Evolutionary conservation across 2,797 vertebrate genomes (phyloP).

Genomic region (Anisognathus igniventris): DNA sequence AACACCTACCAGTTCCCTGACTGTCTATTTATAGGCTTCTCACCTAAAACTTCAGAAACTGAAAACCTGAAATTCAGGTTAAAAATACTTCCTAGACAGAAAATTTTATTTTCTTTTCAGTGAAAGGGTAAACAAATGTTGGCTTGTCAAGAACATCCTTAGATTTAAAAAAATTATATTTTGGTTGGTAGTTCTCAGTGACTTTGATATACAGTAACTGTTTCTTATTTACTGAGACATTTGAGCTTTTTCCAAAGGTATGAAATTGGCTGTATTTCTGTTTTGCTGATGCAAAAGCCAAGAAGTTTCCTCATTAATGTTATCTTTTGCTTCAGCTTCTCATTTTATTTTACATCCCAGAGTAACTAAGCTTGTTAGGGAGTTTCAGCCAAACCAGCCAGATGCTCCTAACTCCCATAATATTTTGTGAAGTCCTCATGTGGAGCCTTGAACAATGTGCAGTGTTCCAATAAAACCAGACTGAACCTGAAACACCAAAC

Average conservation of each 20-base stretch:
- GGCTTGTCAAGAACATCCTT: background rate
- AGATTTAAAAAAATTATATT: background rate
- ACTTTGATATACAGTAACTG: background rate
- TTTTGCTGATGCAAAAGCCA: background rate
- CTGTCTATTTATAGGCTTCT: background rate
- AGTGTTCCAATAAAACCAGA: conserved; percentile 4
- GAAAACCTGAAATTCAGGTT: background rate
- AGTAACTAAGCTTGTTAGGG: conserved; percentile 28
- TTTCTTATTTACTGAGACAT: background rate
- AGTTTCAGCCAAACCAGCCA: conserved; percentile 39
- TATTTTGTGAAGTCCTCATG: conserved; percentile 29
- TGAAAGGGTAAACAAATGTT: background rate
- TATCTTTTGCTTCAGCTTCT: conserved; percentile 22
- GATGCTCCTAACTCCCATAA: conserved; percentile 27
- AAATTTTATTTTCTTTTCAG: background rate
- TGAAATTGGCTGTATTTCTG: background rate
- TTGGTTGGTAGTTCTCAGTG: background rate
- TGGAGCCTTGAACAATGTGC: background rate
- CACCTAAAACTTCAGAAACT: background rate
- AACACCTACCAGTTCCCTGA: background rate
- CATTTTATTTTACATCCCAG: conserved; percentile 11
- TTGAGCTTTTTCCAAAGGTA: background rate
- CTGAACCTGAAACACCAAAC: background rate
- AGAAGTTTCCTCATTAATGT: background rate
- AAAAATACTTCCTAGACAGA: background rate